A percentile compares a stretch with the other conserved stretches of the same genome.
These are phyloP conservation scores for Neodiprion lecontei DNA, from an alignment of 1,140 invertebrate genomes.

Conservation along the genomic window DNA sequence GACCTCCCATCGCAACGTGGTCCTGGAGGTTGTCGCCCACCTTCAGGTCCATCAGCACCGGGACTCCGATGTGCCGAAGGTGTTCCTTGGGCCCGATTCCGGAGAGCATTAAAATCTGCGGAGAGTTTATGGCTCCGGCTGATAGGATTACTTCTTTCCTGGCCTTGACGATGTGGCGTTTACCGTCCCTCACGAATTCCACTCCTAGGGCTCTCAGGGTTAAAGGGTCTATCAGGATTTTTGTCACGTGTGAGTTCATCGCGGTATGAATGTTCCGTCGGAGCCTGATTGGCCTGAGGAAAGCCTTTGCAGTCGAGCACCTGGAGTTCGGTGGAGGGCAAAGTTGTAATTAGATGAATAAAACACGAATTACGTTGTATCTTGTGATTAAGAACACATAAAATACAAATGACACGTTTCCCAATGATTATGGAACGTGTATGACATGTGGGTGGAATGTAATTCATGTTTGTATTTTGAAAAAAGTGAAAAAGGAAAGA, in stretches of 20 bases:
- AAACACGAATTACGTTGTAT: no score
- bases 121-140: slow-evolving; percentile 80
- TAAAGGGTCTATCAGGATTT: slow-evolving; percentile 73
- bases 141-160: slow-evolving; percentile 81
- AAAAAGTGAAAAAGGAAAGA: no score
- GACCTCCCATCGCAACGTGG: slow-evolving; percentile 81
- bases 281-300: slow-evolving; percentile 78
- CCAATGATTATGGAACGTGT: no score
- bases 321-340: slow-evolving; percentile 58
- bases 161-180: slow-evolving; percentile 70
- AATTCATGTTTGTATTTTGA: no score
- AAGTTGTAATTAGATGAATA: no score
- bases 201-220: slow-evolving; percentile 78
- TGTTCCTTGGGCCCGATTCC: slow-evolving; percentile 84
- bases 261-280: slow-evolving; percentile 82
- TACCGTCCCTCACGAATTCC: slow-evolving; percentile 76
- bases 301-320: slow-evolving; percentile 91
- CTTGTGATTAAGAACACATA: no score
- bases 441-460: no score
- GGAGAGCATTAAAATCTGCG: slow-evolving; percentile 86
- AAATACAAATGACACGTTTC: no score
- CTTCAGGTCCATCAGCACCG: slow-evolving; percentile 75
- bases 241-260: slow-evolving; percentile 78
- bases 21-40: slow-evolving; percentile 83
- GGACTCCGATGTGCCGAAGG: slow-evolving; percentile 73